Conservation (phyloP, 2,797 vertebrate genomes). For the Bradypodion pumilum region DNA sequence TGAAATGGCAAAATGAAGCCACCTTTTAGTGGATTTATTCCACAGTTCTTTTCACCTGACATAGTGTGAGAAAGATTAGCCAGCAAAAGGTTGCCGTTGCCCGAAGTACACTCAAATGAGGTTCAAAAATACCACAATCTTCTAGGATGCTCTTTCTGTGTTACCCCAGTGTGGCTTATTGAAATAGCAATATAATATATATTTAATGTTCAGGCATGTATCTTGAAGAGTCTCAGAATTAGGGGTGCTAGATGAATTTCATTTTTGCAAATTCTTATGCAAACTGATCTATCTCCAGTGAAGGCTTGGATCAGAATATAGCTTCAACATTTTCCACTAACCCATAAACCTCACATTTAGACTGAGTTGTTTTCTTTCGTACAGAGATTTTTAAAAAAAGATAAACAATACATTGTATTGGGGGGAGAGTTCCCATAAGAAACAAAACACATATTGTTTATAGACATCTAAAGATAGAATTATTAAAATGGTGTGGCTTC, state of each 20-base stretch:
- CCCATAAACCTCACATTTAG: background rate
- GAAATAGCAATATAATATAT: background rate
- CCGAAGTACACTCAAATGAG: too few relatives aligned
- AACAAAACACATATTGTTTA: background rate
- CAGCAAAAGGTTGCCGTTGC: too few relatives aligned
- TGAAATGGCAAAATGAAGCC: too few relatives aligned
- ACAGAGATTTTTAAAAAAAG: background rate
- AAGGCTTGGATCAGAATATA: background rate
- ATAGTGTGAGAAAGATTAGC: too few relatives aligned
- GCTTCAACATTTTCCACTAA: background rate
- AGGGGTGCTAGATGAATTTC: background rate
- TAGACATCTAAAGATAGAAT: background rate
- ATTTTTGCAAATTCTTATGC: background rate
- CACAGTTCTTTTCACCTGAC: too few relatives aligned
- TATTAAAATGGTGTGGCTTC: background rate
- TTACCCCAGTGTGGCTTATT: background rate
- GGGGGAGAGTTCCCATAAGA: background rate
- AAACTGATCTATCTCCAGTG: background rate
- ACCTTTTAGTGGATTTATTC: too few relatives aligned
- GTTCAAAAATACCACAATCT: too few relatives aligned
- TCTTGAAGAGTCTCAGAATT: background rate
- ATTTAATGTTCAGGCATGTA: too few relatives aligned
- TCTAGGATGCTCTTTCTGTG: too few relatives aligned
- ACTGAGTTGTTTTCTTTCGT: background rate
- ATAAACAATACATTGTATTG: too few relatives aligned